Percentiles rank a stretch among this genome's conserved stretches.
phyloP scores from a whole-genome alignment of 2,113 vertebrate species.

The Toxostoma redivivum region DNA sequence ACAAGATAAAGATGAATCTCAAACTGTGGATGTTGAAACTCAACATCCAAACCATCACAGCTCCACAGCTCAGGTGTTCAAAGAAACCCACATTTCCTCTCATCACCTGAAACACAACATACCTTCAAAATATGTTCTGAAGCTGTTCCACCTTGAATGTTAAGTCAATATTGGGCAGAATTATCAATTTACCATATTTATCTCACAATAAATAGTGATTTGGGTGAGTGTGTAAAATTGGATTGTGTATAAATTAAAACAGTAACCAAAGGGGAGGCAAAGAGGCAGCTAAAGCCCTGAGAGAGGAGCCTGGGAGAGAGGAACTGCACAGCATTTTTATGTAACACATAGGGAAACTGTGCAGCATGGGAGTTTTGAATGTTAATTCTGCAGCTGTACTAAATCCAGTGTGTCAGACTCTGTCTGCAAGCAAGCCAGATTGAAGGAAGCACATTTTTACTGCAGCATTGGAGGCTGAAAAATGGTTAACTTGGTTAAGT shows the following conservation, averaged over 20 bases:
- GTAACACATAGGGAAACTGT: conserved; percentile 65
- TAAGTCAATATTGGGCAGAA: conserved; percentile 44
- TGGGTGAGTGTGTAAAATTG: conserved; percentile 8
- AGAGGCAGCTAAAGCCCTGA: conserved; percentile 45
- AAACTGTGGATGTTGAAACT: not conserved
- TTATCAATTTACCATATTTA: conserved; percentile 22
- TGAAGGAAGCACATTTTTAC: conserved; percentile 52
- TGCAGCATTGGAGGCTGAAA: conserved; percentile 37
- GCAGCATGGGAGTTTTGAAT: conserved; percentile 60
- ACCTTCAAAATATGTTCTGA: not conserved
- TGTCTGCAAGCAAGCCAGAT: conserved; percentile 55
- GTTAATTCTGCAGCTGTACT: conserved; percentile 69
- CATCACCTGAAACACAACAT: not conserved
- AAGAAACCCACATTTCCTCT: not conserved
- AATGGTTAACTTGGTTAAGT: conserved; percentile 22
- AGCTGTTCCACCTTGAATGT: not conserved
- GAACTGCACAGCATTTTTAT: conserved; percentile 65
- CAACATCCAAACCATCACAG: not conserved
- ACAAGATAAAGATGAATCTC: fast-evolving
- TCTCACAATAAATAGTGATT: conserved; percentile 21
- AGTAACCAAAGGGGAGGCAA: conserved; percentile 41
- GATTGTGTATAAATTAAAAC: conserved; percentile 47
- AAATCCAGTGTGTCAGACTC: conserved; percentile 67
- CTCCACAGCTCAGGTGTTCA: not conserved
- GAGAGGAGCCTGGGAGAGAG: conserved; percentile 47